A percentile compares a stretch with the other conserved stretches of the same genome.
Conservation (phyloP, 2,113 vertebrate species). For the Capreolus pygargus region DNA sequence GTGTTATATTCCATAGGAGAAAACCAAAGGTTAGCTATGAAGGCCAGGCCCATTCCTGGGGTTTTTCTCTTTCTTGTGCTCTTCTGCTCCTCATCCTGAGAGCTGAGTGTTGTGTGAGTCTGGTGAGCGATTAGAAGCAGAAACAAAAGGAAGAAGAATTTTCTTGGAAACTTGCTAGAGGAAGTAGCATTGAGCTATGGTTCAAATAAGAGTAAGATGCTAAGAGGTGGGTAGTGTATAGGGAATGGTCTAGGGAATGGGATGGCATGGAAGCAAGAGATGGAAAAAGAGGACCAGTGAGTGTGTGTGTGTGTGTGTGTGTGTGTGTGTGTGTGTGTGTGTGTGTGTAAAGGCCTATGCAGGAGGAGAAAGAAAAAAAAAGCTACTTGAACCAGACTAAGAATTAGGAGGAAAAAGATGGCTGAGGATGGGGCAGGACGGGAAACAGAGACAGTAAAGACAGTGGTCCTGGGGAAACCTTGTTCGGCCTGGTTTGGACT, state of each 20-base stretch:
- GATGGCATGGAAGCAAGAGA: neutral
- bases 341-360: neutral
- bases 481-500: neutral
- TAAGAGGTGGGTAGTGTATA: neutral
- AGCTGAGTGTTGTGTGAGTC: neutral
- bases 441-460: neutral
- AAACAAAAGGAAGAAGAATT: conserved; percentile 19
- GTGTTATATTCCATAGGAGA: neutral
- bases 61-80: neutral
- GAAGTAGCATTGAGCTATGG: neutral
- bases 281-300: neutral
- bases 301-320: neutral
- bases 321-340: neutral
- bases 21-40: neutral
- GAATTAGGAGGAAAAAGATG: neutral
- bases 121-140: neutral
- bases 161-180: neutral
- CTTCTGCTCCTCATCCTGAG: neutral
- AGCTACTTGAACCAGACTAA: neutral
- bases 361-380: neutral
- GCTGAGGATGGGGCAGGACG: neutral
- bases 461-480: neutral
- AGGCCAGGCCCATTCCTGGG: neutral
- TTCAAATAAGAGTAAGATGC: neutral
- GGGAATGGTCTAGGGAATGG: neutral